Evolutionary conservation across 2,113 vertebrate species (phyloP), one percentile per base, ranked within the genome.

Genomic region (Perccottus glenii): DNA sequence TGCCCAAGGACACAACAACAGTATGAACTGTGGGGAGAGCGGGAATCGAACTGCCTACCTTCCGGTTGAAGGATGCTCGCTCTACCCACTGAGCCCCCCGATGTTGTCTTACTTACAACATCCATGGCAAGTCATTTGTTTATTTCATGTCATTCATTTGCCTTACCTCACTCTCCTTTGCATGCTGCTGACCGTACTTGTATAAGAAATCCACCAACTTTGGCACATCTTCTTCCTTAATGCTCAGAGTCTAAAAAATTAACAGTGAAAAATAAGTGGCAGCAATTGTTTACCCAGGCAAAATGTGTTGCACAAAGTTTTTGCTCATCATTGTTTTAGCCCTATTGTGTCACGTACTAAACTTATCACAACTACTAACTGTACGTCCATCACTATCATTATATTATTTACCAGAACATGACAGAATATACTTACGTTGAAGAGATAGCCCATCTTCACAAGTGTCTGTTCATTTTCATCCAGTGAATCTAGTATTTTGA

Each of bases 141-240:
- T 11, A 6, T 33, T 35, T 12, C 16, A 7, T 15, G 10, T 11
- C n/a, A 36, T 55, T 55, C 4, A 36, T 4, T 36, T 33, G 11
- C 6, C 50, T 52, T 33, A 55, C 52, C 12, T 55, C 32, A 14
- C 6, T 36, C 11, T 35, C 51, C 33, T 36, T 55, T 32, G 52
- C 2, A 32, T 12, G 35, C 2, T 9, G 52, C 52, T 55, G 52
- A 33, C 33, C 12, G 35, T 36, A 55, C 12, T 38, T 55, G 35
- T n/a, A 55, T 12, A 55, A 14, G 14, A 36, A 55, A 38, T 38
- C 14, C 33, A 55, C 52, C 52, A 55, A 55, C 12, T 38, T 55
- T 36, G 52, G 52, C 12, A 55, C 52, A 55, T 55, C 8, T 12
- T 38, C 14, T 55, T 55, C 52, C 3, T 55, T 11, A 55, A 55